A percentile compares a stretch with the other conserved stretches of the same genome.
Evolutionary conservation across 2,888 invertebrate genomes (phyloP).

Genomic region (Alloplasta piceator): DNA sequence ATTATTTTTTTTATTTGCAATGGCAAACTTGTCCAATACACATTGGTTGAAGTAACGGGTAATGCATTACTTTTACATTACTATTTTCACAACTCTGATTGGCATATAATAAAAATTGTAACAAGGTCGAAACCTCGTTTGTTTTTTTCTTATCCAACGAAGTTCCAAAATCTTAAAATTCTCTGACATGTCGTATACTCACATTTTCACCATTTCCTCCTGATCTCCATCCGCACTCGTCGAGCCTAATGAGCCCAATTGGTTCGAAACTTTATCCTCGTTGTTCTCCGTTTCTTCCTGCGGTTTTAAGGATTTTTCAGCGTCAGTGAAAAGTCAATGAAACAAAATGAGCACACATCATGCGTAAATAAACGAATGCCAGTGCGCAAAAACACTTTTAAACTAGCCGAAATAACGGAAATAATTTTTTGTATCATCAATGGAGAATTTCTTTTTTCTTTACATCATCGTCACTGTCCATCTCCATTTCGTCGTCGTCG

Average conservation of each 20-base stretch:
- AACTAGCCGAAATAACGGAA: background rate
- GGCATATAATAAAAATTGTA: too few species aligned
- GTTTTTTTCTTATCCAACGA: too few species aligned
- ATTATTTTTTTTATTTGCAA: too few species aligned
- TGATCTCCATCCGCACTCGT: slow-evolving; percentile 62
- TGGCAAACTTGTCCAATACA: too few species aligned
- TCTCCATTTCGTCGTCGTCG: slow-evolving; percentile 89
- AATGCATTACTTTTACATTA: too few species aligned
- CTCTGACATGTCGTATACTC: slow-evolving; percentile 14
- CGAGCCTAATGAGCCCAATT: slow-evolving; percentile 33
- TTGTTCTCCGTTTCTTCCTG: slow-evolving; percentile 71
- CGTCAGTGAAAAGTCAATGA: background rate
- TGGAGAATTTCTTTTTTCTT: background rate
- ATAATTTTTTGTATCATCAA: background rate
- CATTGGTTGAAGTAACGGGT: too few species aligned
- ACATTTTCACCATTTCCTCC: slow-evolving; percentile 69
- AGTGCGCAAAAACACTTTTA: background rate
- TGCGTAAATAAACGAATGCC: background rate
- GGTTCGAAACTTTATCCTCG: slow-evolving; percentile 56
- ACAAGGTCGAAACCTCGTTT: too few species aligned
- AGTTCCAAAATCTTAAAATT: too few species aligned
- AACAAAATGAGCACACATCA: background rate
- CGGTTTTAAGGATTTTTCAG: background rate
- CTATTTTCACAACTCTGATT: too few species aligned
- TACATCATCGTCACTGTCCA: slow-evolving; percentile 82